Evolutionary conservation across 2,888 invertebrate species (phyloP).

Genomic region (Notocelia uddmanniana): DNA sequence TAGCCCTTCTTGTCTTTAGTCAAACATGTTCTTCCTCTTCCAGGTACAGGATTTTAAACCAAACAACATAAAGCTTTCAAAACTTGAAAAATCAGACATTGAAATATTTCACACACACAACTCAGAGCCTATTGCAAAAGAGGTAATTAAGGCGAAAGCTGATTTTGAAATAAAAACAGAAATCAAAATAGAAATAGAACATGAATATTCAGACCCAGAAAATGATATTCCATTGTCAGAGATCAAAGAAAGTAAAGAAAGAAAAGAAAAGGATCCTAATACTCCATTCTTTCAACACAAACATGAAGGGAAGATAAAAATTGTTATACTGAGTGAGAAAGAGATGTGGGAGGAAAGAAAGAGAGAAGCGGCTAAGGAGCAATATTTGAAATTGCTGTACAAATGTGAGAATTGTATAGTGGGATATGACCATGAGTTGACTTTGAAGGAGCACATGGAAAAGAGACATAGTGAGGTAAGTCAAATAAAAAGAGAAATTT

Average conservation of each 20-base stretch:
- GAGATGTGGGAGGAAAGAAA: constrained; percentile 66
- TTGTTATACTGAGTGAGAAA: constrained; percentile 57
- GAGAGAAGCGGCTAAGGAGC: constrained; percentile 56
- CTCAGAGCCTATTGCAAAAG: constrained; percentile 18
- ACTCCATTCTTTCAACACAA: constrained; percentile 49
- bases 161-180: constrained; percentile 22
- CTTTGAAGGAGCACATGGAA: constrained; percentile 63
- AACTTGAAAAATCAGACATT: constrained; percentile 21
- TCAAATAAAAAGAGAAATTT: no score
- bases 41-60: constrained; percentile 12
- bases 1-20: not conserved
- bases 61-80: constrained; percentile 27
- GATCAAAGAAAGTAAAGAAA: constrained; percentile 33
- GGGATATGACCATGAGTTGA: constrained; percentile 71
- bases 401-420: constrained; percentile 71
- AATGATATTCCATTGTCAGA: constrained; percentile 39
- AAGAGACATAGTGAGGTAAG: constrained; percentile 67
- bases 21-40: not conserved
- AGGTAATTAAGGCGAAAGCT: not conserved
- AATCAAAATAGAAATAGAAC: constrained; percentile 22
- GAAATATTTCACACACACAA: constrained; percentile 20
- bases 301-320: constrained; percentile 65
- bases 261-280: constrained; percentile 4
- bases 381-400: constrained; percentile 66
- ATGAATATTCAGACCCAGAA: constrained; percentile 28